Evolutionary conservation across 2,888 invertebrate species (phyloP).

Genomic region (Clunio marinus): DNA sequence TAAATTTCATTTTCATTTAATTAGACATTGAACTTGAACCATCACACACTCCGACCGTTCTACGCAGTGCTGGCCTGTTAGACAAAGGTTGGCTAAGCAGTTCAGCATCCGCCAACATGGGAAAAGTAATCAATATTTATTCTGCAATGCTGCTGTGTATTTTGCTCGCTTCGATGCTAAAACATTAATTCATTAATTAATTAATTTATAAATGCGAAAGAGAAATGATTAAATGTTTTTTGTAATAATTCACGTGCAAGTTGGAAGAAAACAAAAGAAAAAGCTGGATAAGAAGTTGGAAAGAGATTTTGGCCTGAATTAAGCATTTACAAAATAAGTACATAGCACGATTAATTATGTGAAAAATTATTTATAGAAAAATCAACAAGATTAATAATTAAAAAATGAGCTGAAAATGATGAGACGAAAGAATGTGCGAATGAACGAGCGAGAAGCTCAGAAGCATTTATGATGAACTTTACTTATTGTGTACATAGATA

Average conservation of each 20-base stretch:
- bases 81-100: slow-evolving; percentile 42
- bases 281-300: neutral
- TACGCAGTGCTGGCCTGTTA: slow-evolving; percentile 45
- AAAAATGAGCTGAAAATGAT: too few species aligned
- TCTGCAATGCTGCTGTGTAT: slow-evolving; percentile 37
- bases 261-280: neutral
- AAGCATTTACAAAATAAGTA: too few species aligned
- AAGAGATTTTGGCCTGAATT: neutral
- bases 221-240: slow-evolving; percentile 4
- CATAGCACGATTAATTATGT: slow-evolving; percentile 18
- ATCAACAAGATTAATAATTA: too few species aligned
- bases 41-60: slow-evolving; percentile 52
- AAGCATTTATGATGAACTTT: too few species aligned
- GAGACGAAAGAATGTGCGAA: too few species aligned
- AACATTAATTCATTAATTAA: slow-evolving; percentile 29
- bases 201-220: slow-evolving; percentile 28
- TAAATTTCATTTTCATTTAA: slow-evolving; percentile 41
- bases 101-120: neutral
- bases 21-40: slow-evolving; percentile 52
- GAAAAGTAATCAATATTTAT: slow-evolving; percentile 36
- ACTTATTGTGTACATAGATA: slow-evolving; percentile 22
- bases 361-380: slow-evolving; percentile 17
- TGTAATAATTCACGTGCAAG: slow-evolving; percentile 10
- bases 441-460: too few species aligned
- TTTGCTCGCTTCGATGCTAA: slow-evolving; percentile 30